These are phyloP conservation scores for Sussaba pulchella DNA, from an alignment of 2,888 invertebrate genomes.

Conservation along the genomic window DNA sequence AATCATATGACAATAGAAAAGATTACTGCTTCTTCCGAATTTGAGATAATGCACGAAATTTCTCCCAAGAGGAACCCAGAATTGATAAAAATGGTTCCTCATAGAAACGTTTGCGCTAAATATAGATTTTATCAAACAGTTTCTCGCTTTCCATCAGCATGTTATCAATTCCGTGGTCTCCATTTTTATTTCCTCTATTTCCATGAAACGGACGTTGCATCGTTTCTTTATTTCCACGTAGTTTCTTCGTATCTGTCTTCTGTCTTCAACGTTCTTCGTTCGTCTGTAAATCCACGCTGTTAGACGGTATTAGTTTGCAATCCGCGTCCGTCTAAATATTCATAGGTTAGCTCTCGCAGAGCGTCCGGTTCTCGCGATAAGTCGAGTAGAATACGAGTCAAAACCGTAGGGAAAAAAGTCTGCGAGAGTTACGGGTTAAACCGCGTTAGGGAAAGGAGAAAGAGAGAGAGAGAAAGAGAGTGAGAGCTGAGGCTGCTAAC, in stretches of 20 bases:
- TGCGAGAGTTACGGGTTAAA: constrained; percentile 43
- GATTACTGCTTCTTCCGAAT: no score
- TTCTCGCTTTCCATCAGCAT: neutral
- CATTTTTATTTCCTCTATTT: constrained; percentile 8
- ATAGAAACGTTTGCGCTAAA: no score
- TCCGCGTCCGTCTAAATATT: constrained; percentile 76
- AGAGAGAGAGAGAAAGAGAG: constrained; percentile 59
- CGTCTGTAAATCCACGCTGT: constrained; percentile 42
- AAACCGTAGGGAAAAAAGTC: constrained; percentile 32
- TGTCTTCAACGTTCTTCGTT: constrained; percentile 35
- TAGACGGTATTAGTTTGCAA: constrained; percentile 71
- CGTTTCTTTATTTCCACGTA: constrained; percentile 25
- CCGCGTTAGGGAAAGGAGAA: constrained; percentile 59
- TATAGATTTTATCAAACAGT: no score
- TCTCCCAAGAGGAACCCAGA: no score
- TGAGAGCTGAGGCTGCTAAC: constrained; percentile 69
- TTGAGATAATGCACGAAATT: no score
- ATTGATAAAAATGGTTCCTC: no score
- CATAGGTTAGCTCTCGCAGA: constrained; percentile 71
- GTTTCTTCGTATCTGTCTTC: constrained; percentile 33
- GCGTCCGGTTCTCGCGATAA: neutral
- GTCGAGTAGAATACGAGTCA: constrained; percentile 28
- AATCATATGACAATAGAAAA: no score
- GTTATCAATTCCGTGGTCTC: neutral
- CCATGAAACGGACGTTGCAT: constrained; percentile 14